These are phyloP conservation scores for Megaceryle alcyon DNA, from an alignment of 2,797 vertebrate genomes.

Conservation along the genomic window DNA sequence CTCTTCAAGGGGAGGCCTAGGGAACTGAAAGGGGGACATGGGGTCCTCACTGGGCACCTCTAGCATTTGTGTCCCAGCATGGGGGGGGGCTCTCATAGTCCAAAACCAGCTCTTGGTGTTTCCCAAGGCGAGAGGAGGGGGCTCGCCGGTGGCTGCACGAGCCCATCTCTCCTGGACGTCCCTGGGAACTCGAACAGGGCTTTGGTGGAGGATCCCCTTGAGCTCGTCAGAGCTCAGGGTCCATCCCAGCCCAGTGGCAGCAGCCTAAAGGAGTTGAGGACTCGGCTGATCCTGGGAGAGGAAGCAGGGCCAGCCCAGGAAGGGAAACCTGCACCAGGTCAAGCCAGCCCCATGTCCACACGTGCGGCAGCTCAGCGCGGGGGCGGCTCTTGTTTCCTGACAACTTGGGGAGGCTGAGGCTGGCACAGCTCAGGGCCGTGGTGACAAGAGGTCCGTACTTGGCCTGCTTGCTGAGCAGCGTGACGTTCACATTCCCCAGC, in stretches of 20 bases:
- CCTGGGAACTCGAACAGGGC: fast-evolving
- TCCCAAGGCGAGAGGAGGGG: not conserved
- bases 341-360: not conserved
- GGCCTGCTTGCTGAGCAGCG: slow-evolving; percentile 91
- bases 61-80: not conserved
- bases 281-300: not conserved
- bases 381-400: not conserved
- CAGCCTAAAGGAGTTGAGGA: fast-evolving
- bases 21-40: no score
- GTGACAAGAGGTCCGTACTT: slow-evolving; percentile 74
- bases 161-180: not conserved
- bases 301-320: not conserved
- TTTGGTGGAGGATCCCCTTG: not conserved
- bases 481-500: slow-evolving; percentile 93
- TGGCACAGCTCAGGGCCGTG: not conserved
- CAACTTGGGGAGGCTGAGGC: not conserved
- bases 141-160: fast-evolving
- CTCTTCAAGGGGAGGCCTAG: not conserved
- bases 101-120: not conserved
- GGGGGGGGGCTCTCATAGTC: not conserved
- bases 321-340: not conserved
- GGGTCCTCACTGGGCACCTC: not conserved
- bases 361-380: not conserved
- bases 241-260: fast-evolving
- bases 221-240: not conserved